A percentile compares a stretch with the other conserved stretches of the same genome.
These are phyloP conservation scores for Protobothrops flavoviridis DNA, from an alignment of 2,113 vertebrate genomes.

Conservation along the genomic window DNA sequence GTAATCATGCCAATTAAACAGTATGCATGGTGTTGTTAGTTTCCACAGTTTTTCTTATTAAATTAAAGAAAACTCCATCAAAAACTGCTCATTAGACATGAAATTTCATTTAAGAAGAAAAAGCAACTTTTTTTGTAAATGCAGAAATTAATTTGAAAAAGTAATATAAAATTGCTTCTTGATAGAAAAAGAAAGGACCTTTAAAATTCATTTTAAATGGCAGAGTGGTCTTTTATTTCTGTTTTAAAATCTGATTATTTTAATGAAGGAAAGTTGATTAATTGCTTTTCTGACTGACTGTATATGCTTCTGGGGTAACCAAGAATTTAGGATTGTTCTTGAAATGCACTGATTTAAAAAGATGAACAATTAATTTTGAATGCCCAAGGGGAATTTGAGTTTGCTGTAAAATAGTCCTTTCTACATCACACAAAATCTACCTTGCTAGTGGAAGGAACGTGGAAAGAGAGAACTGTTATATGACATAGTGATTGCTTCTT, in stretches of 20 bases:
- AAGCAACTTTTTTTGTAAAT: conserved; percentile 50
- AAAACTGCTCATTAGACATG: conserved; percentile 62
- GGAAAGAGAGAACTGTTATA: not conserved
- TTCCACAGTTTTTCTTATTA: conserved; percentile 66
- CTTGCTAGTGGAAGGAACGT: not conserved
- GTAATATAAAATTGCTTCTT: conserved; percentile 45
- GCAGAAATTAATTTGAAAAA: conserved; percentile 55
- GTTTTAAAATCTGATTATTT: conserved; percentile 48
- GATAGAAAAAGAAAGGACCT: conserved; percentile 31
- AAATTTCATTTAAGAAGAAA: conserved; percentile 59
- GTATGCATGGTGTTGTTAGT: conserved; percentile 65
- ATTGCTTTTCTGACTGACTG: conserved; percentile 50
- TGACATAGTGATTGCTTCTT: not conserved
- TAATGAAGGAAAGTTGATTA: conserved; percentile 33
- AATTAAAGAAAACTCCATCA: conserved; percentile 69
- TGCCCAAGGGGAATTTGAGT: not conserved
- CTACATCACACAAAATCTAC: not conserved
- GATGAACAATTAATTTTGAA: not conserved
- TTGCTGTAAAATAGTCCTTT: not conserved
- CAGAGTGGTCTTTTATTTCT: conserved; percentile 19
- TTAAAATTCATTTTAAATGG: conserved; percentile 38
- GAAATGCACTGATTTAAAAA: conserved; percentile 22
- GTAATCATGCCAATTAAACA: conserved; percentile 84
- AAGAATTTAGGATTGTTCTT: conserved; percentile 15
- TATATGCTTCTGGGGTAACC: conserved; percentile 18